These are phyloP conservation scores for Pionites leucogaster DNA, from an alignment of 2,113 vertebrate species.

Conservation along the genomic window DNA sequence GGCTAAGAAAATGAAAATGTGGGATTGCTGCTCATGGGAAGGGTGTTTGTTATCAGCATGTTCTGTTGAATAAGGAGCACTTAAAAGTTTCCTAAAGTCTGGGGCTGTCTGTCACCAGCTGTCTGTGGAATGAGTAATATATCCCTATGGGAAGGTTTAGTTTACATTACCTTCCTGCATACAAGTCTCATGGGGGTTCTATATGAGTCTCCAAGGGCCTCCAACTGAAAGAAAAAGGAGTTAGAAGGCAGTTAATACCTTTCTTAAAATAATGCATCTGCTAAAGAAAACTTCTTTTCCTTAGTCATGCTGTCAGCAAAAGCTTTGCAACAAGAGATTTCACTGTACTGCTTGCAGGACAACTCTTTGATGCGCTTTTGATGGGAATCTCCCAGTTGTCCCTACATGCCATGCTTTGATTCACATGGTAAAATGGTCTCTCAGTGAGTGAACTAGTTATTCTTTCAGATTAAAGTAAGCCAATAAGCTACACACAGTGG, in stretches of 20 bases:
- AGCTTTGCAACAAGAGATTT: neutral
- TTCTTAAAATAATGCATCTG: neutral
- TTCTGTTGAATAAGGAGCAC: neutral
- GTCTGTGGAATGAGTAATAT: neutral
- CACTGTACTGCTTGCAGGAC: neutral
- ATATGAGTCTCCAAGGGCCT: neutral
- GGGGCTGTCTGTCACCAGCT: neutral
- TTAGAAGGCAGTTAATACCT: neutral
- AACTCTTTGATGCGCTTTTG: neutral
- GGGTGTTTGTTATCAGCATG: neutral
- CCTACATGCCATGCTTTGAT: neutral
- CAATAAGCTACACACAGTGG: neutral
- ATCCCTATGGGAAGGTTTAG: neutral
- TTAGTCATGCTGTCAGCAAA: neutral
- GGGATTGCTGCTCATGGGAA: neutral
- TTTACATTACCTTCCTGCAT: neutral
- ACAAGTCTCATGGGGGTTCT: neutral
- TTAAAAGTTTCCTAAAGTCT: neutral
- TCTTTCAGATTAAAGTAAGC: neutral
- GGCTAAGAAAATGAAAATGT: neutral
- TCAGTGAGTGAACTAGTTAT: neutral
- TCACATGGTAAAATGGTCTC: neutral
- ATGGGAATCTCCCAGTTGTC: neutral
- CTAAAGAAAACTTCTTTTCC: neutral
- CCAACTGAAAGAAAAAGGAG: neutral